Evolutionary conservation across 2,797 vertebrate genomes (phyloP).

Genomic region (Sebastolobus altivelis): DNA sequence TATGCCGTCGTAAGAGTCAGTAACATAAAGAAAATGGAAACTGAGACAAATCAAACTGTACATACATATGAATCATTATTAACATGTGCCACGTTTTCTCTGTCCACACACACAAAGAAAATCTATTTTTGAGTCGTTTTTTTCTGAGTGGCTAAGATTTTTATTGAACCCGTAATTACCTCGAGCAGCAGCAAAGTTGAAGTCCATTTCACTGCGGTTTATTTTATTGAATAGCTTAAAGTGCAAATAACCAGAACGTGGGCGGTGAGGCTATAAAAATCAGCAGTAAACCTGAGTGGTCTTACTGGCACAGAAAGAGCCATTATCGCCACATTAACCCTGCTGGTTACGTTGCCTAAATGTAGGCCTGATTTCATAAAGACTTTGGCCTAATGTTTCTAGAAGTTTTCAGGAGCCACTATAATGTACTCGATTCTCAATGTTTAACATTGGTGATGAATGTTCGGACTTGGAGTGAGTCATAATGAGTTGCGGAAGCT

Average conservation of each 20-base stretch:
- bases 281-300: neutral
- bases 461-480: constrained; percentile 2
- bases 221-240: neutral
- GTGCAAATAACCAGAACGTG: neutral
- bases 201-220: neutral
- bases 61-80: neutral
- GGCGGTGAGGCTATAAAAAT: too few relatives aligned
- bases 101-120: neutral
- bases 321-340: neutral
- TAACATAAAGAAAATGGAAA: neutral
- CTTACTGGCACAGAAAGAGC: neutral
- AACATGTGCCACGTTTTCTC: neutral
- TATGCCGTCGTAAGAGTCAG: neutral
- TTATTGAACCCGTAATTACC: neutral
- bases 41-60: neutral
- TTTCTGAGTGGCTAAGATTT: neutral
- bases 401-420: neutral
- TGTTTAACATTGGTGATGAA: constrained; percentile 4
- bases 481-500: constrained; percentile 16
- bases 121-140: neutral
- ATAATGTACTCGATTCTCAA: too few relatives aligned
- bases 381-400: neutral
- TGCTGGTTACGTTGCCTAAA: neutral
- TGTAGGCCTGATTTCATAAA: neutral
- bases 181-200: neutral